These are phyloP conservation scores for Salticus scenicus DNA, from an alignment of 2,888 invertebrate genomes.

Conservation along the genomic window DNA sequence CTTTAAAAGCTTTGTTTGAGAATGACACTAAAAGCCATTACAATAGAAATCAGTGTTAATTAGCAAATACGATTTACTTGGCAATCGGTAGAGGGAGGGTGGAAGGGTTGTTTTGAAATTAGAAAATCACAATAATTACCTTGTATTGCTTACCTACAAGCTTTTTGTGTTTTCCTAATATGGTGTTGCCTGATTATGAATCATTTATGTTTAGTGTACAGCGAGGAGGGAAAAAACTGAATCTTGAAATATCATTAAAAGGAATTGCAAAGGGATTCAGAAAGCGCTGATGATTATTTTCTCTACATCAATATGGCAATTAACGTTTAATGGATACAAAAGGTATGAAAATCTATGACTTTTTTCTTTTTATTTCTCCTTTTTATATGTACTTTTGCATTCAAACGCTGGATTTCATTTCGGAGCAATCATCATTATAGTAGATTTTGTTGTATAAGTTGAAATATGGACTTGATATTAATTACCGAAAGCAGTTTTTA, in stretches of 20 bases:
- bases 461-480: background rate
- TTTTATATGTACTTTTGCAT: background rate
- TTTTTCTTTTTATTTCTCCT: background rate
- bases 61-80: conserved; percentile 14
- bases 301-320: conserved; percentile 1
- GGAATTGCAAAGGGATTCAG: background rate
- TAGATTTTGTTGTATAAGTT: background rate
- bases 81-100: background rate
- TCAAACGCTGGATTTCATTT: background rate
- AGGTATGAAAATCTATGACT: conserved; percentile 5
- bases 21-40: conserved; percentile 15
- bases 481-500: background rate
- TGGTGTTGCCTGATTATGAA: background rate
- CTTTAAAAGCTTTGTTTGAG: background rate
- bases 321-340: conserved; percentile 9
- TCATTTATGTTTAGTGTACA: background rate
- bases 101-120: background rate
- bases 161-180: background rate
- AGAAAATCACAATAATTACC: conserved; percentile 17
- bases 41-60: conserved; percentile 17
- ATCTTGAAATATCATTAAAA: conserved; percentile 12
- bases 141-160: conserved; percentile 7
- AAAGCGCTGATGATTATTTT: conserved; percentile 2
- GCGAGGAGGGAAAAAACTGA: background rate
- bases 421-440: background rate